phyloP scores from a whole-genome alignment of 2,888 invertebrate species.

The Cabera pusaria region DNA sequence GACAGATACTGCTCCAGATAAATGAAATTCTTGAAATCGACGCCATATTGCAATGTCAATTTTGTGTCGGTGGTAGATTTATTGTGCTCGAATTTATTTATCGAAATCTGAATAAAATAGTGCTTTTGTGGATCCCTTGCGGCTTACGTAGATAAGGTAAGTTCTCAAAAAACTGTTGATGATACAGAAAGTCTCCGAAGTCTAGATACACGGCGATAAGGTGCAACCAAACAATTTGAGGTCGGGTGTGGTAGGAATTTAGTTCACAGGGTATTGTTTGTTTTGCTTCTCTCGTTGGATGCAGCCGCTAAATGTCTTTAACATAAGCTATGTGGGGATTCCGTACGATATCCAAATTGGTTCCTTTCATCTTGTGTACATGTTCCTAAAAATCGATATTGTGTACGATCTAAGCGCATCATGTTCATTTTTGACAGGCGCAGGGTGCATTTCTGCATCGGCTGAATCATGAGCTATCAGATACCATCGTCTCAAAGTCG shows the following conservation, averaged over 20 bases:
- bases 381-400: conserved; percentile 20
- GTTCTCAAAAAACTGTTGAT: conserved; percentile 16
- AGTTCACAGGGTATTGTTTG: conserved; percentile 70
- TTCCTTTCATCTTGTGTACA: conserved; percentile 2
- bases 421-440: conserved; percentile 77
- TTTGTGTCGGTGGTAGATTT: conserved; percentile 60
- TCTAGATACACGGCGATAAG: not conserved
- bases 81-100: conserved; percentile 47
- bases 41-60: conserved; percentile 79
- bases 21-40: conserved; percentile 49
- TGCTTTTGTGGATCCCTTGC: conserved; percentile 39
- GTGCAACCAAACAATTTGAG: conserved; percentile 33
- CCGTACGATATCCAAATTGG: not conserved
- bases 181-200: not conserved
- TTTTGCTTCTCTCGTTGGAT: conserved; percentile 59
- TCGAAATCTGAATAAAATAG: conserved; percentile 45
- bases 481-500: conserved; percentile 91
- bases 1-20: conserved; percentile 38
- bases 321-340: conserved; percentile 4
- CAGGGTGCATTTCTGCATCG: conserved; percentile 85
- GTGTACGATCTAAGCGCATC: conserved; percentile 41
- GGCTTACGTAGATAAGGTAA: conserved; percentile 57
- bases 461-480: conserved; percentile 92
- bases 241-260: conserved; percentile 75
- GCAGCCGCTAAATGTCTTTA: conserved; percentile 5